Evolutionary conservation across 2,888 invertebrate genomes (phyloP), one percentile per base, ranked within the genome.

Genomic region (Teinopalpus imperialis): DNA sequence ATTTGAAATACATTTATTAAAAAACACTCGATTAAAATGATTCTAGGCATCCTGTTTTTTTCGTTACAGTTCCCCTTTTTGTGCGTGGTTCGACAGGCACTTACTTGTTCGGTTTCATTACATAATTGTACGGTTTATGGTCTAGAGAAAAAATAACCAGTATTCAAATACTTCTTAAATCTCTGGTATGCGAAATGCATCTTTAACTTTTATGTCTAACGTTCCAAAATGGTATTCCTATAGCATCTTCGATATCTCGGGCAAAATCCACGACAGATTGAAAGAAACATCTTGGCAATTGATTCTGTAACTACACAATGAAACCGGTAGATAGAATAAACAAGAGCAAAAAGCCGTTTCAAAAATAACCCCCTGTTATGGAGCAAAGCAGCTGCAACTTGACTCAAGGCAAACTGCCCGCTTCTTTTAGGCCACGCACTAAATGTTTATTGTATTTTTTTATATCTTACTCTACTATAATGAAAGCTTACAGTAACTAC

Each of bases 391-490:
- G 86, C 74, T 69, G 62, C 66, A 58, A 57, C 57, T 56, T 55
- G 66, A 61, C 74, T 80, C 86, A 86, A 85, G 86, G 86, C 74
- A 61, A 87, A 77, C 86, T 64, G 59, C 78, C 72, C 62, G 74
- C 73, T 71, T 76, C 75, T 63, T 54, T 64, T 61, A 59, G 57
- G 61, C 57, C 61, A 57, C 53, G 57, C 57, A 52, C 54, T 71
- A 69, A 70, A 73, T 67, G 69, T 74, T 73, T 73, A 75, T 75
- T 64, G 63, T 53, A 63, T 61, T 74, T 74, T 73, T 67, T 71
- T 68, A 26, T 37, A 26, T 37, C 36, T 36, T 36, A 24, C 8
- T 5, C 7, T 14, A 34, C 6, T 34, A 20, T 12, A 21, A 5
- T 21, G 20, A 34, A 21, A 24, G 24, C 23, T 36, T 36, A 36